Evolutionary conservation across 1,140 invertebrate genomes (phyloP), one percentile per base, ranked within the genome.

Genomic region (Hetaerina americana): DNA sequence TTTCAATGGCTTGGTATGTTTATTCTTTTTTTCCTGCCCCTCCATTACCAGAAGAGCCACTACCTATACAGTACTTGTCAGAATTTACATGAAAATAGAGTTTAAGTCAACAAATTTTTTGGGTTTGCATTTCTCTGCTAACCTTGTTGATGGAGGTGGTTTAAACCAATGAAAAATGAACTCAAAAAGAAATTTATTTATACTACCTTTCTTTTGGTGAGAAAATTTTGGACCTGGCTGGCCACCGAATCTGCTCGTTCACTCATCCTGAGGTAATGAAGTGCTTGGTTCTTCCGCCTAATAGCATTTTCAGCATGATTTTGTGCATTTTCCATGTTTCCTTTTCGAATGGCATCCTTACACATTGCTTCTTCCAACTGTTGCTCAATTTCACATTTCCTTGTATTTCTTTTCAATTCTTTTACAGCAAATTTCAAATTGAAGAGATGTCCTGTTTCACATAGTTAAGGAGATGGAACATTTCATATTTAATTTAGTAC

Each of bases 271-370:
- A 98, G 82, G 80, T 98, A 99, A 83, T 99, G 99, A 0, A 99
- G 81, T 0, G 96, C 90, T 80, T 99, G 96, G 83, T 96, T 99
- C 78, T 99, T 98, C 79, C 99, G 96, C 70, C 97, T 81, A 76
- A 99, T 99, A n/a, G 97, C 93, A 87, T 99, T 99, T 83, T 99
- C 97, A 26, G 97, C 97, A 82, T 99, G 97, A 77, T 99, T 99
- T 77, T 94, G 85, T 12, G 96, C 97, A 8, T 96, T 96, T 82
- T 99, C 97, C 88, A 95, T 92, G 77, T 99, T 99, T 22, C 95
- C 92, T 79, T 99, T 99, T 80, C 96, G 92, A 78, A 99, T 98
- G 5, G 95, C 96, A 80, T 97, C 96, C 80, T 99, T 98, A 27
- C 96, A 88, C 82, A 99, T 99, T 0, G 89, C 85, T 80, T 98